Percentiles rank a stretch among this genome's conserved stretches.
Evolutionary conservation across 2,797 vertebrate species (phyloP).

Genomic region (Vespertilio murinus): DNA sequence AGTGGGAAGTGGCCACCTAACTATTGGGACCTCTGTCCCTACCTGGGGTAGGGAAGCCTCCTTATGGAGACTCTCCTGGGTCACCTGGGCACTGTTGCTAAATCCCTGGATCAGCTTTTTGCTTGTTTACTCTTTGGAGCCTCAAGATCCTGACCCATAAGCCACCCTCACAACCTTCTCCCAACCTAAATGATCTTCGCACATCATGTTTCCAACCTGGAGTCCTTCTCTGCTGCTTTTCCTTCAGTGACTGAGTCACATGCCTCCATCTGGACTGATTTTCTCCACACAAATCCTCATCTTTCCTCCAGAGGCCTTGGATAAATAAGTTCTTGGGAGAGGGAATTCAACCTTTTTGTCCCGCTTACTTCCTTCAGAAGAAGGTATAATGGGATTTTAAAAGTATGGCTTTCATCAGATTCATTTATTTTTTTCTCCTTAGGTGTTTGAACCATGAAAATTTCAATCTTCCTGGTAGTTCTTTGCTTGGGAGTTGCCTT

Average conservation of each 20-base stretch:
- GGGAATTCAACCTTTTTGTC: background rate
- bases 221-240: background rate
- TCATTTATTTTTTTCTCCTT: background rate
- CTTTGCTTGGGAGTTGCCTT: constrained; percentile 81
- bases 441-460: constrained; percentile 75
- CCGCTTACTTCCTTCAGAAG: background rate
- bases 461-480: constrained; percentile 71
- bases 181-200: no score
- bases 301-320: background rate
- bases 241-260: background rate
- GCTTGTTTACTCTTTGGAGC: no score
- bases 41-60: background rate
- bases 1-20: background rate
- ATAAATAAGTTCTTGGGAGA: background rate
- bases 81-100: background rate
- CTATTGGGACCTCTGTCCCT: background rate
- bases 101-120: background rate
- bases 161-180: no score
- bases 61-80: background rate
- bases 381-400: no score
- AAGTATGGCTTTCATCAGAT: no score
- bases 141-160: no score
- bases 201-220: no score
- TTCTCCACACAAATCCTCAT: background rate
- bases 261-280: background rate